Percentiles rank a stretch among this genome's conserved stretches.
phyloP scores from a whole-genome alignment of 2,797 vertebrate species.

The Etheostoma perlongum region DNA sequence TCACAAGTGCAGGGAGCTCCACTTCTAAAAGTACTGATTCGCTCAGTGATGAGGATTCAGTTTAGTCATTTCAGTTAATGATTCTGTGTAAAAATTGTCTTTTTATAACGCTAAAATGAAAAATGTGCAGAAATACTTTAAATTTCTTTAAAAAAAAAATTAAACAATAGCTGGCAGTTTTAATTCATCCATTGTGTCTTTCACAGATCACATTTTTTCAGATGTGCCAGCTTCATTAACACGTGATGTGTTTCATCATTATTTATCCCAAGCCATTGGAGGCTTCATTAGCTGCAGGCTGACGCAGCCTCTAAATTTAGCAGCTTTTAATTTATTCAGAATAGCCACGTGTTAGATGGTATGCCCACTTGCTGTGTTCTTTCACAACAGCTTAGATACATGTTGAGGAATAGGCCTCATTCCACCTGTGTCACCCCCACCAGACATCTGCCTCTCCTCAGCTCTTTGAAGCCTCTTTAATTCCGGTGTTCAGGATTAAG shows the following conservation, averaged over 20 bases:
- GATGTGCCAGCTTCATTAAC: conserved; percentile 78
- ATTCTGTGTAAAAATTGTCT: conserved; percentile 9
- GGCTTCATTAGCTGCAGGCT: conserved; percentile 75
- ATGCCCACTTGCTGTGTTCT: conserved; percentile 50
- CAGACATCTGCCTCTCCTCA: conserved; percentile 56
- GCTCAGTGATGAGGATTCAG: not conserved
- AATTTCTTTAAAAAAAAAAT: not conserved
- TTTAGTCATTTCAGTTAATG: not conserved
- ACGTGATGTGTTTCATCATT: conserved; percentile 77
- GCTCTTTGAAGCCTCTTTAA: conserved; percentile 80
- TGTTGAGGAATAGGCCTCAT: conserved; percentile 52
- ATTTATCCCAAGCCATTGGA: conserved; percentile 78
- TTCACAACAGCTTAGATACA: conserved; percentile 46
- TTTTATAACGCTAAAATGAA: conserved; percentile 7
- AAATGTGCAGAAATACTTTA: not conserved
- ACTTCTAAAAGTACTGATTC: not conserved
- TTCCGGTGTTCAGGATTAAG: conserved; percentile 73
- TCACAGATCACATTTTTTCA: conserved; percentile 59
- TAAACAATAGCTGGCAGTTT: conserved; percentile 50
- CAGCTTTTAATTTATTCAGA: conserved; percentile 74
- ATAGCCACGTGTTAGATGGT: conserved; percentile 53
- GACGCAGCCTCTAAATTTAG: conserved; percentile 72
- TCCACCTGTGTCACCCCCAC: conserved; percentile 70
- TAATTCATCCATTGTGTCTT: conserved; percentile 63
- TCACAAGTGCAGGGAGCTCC: not conserved